Percentiles rank a stretch among this genome's conserved stretches.
Evolutionary conservation across 2,797 vertebrate genomes (phyloP).

Genomic region (Amphiprion clarkii): DNA sequence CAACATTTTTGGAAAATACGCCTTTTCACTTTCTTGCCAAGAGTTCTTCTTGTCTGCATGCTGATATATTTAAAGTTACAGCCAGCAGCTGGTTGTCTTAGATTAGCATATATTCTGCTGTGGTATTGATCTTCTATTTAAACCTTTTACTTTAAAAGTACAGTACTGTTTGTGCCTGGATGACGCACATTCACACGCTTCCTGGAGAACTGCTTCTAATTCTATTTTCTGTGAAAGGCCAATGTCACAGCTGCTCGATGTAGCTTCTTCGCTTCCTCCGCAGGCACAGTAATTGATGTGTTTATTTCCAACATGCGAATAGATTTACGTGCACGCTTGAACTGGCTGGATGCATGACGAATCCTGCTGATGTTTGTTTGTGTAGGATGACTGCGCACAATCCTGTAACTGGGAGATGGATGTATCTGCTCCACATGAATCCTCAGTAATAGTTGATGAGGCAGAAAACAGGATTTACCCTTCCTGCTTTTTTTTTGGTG

Average conservation of each 20-base stretch:
- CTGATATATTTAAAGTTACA: not conserved
- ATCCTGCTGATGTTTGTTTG: slow-evolving; percentile 31
- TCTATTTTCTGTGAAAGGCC: slow-evolving; percentile 14
- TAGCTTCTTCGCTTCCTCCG: slow-evolving; percentile 6
- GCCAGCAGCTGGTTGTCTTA: not conserved
- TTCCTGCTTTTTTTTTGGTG: not conserved
- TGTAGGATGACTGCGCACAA: not conserved
- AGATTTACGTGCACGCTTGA: slow-evolving; percentile 21
- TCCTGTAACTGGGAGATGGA: not conserved
- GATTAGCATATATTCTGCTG: too few relatives aligned
- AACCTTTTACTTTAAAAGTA: not conserved
- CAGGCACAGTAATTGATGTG: slow-evolving; percentile 17
- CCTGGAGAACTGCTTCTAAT: slow-evolving; percentile 2
- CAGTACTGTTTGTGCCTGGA: not conserved
- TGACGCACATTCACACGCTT: slow-evolving; percentile 7
- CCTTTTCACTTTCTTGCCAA: too few relatives aligned
- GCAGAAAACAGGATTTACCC: slow-evolving; percentile 1
- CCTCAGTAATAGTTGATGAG: not conserved
- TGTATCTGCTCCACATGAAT: not conserved
- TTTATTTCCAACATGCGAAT: slow-evolving; percentile 20
- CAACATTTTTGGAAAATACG: too few relatives aligned
- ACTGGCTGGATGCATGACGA: slow-evolving; percentile 5
- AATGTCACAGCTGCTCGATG: slow-evolving; percentile 36
- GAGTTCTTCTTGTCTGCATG: too few relatives aligned
- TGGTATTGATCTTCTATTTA: not conserved